Conservation (phyloP, 2,888 invertebrate genomes). For the Dione vanillae region DNA sequence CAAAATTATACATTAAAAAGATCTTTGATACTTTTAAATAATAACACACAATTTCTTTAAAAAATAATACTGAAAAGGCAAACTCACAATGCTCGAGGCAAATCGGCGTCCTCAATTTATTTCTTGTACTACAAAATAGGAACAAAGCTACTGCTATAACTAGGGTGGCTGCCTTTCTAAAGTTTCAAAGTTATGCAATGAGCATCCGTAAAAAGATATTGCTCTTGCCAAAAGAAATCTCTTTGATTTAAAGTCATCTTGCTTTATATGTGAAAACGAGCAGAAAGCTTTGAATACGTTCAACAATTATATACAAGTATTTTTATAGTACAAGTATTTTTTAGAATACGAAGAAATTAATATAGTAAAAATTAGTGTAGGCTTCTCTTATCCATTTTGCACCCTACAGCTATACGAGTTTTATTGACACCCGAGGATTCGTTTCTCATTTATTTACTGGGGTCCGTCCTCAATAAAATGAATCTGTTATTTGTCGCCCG, state of each 20-base stretch:
- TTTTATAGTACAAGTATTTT: neutral
- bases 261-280: constrained; percentile 1
- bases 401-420: constrained; percentile 42
- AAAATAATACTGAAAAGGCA: constrained; percentile 17
- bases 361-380: constrained; percentile 43
- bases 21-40: neutral
- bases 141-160: constrained; percentile 36
- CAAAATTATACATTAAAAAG: neutral
- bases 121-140: constrained; percentile 26
- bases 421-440: constrained; percentile 42
- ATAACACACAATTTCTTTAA: constrained; percentile 9
- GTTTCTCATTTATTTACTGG: constrained; percentile 39
- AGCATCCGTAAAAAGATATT: constrained; percentile 25
- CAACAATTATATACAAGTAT: neutral
- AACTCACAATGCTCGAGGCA: constrained; percentile 28
- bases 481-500: constrained; percentile 36
- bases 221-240: constrained; percentile 28
- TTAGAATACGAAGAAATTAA: neutral
- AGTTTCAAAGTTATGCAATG: constrained; percentile 37
- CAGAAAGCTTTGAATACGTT: neutral
- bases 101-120: constrained; percentile 36
- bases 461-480: constrained; percentile 26
- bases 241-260: neutral
- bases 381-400: constrained; percentile 42
- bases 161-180: constrained; percentile 36